Base-by-base conservation (phyloP, 2,797 vertebrate species). In the Oryzias dopingdopingensis region DNA sequence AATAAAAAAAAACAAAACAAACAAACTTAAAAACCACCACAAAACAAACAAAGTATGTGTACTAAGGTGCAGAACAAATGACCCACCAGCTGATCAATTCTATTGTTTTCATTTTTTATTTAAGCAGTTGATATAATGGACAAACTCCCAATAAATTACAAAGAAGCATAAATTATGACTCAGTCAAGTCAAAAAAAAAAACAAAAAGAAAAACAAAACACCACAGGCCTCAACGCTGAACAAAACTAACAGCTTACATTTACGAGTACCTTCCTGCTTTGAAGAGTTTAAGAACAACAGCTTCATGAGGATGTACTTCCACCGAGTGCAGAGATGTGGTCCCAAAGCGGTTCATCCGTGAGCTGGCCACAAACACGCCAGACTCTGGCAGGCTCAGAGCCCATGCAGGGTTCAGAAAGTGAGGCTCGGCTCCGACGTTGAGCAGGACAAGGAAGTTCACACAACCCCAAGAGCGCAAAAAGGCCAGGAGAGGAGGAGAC, bases 401-500 rank as follows among this genome's bases (percentile, higher is more conserved):
- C 91, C 88, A 89, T 26, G 69, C 32, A 0, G 83, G 76, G 41
- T 89, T 84, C 67, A 91, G 59, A 10, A 49, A 0, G 0, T 65
- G 77, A 18, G 42, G 23, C 45, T 86, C 79, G 0, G 86, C 26
- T 2, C 89, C 83, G 0, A 87, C 2, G 51, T 93, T 92, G 41
- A 93, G 80, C 71, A 93, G 58, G 18, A 92, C 47, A 1, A 92
- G 76, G 61, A 93, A 88, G 44, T 88, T 89, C 50, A 87, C 77
- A 2, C 91, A 92, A 18, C 86, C 89, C 92, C 91, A 93, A 10
- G 91, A 91, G 56, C 91, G 84, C 55, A 91, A 62, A 74, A 89
- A 92, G 42, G 90, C 90, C 63, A 92, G 56, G 49, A 86, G 18
- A 0, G 84, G 74, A 2, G 56, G 65, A 42, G 76, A 41, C 4